phyloP scores from a whole-genome alignment of 1,140 invertebrate species.

The Pachypeltis micranthus region DNA sequence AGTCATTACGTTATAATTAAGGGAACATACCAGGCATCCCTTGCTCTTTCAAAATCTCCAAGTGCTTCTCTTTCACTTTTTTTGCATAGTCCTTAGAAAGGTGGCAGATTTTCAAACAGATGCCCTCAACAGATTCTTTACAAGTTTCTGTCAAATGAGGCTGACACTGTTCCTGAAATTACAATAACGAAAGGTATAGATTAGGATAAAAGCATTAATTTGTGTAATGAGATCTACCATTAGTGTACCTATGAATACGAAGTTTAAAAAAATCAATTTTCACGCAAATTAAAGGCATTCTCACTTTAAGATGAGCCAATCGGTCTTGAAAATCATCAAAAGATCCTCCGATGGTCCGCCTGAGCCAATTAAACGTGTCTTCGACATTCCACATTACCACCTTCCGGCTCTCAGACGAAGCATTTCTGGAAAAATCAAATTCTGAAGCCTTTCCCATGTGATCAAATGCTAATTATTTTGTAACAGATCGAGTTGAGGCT shows the following conservation, averaged over 20 bases:
- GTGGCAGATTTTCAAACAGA: conserved; percentile 89
- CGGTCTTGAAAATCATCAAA: conserved; percentile 91
- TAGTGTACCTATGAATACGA: too few relatives aligned
- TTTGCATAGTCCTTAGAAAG: conserved; percentile 81
- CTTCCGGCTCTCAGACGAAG: conserved; percentile 86
- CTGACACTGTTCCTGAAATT: conserved; percentile 77
- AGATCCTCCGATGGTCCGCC: conserved; percentile 84
- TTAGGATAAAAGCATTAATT: too few relatives aligned
- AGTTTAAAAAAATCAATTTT: neutral
- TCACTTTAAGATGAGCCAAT: conserved; percentile 52
- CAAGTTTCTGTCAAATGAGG: conserved; percentile 89
- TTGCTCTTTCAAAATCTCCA: conserved; percentile 72
- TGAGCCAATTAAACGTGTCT: conserved; percentile 90
- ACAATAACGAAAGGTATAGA: conserved; percentile 22
- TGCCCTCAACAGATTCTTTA: conserved; percentile 86
- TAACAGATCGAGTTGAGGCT: too few relatives aligned
- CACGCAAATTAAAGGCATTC: neutral
- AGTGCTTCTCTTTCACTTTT: conserved; percentile 79
- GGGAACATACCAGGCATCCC: conserved; percentile 59
- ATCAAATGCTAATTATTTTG: too few relatives aligned
- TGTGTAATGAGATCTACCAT: too few relatives aligned
- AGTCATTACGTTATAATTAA: too few relatives aligned
- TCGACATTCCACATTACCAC: conserved; percentile 98
- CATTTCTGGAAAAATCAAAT: conserved; percentile 51
- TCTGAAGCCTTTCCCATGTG: too few relatives aligned